These are phyloP conservation scores for Hedychridium roseum DNA, from an alignment of 2,888 invertebrate species.

Conservation along the genomic window DNA sequence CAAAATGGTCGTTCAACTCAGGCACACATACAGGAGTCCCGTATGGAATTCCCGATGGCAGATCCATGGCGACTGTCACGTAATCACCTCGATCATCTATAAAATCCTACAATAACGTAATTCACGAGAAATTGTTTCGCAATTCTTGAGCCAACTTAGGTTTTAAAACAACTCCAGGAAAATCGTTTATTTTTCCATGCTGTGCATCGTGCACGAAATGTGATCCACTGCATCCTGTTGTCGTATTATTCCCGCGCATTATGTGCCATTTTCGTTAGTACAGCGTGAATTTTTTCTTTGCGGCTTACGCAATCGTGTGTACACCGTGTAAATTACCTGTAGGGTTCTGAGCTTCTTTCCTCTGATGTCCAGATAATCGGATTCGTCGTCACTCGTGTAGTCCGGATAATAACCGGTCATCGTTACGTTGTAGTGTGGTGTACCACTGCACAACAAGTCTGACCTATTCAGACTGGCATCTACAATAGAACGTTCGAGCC, in stretches of 20 bases:
- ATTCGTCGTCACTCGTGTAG: conserved; percentile 60
- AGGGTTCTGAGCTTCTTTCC: conserved; percentile 63
- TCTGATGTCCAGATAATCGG: conserved; percentile 61
- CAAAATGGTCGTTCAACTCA: conserved; percentile 65
- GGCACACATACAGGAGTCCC: conserved; percentile 65
- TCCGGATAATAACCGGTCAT: conserved; percentile 66
- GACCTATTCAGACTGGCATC: conserved; percentile 28
- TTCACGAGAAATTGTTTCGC: background rate
- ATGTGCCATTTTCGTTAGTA: too few relatives aligned
- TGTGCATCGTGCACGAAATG: too few relatives aligned
- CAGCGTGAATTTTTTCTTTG: too few relatives aligned
- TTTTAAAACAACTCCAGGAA: background rate
- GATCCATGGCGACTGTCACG: conserved; percentile 66
- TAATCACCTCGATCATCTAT: conserved; percentile 64
- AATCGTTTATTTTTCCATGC: too few relatives aligned
- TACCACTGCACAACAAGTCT: conserved; percentile 61
- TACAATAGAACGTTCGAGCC: conserved; percentile 13
- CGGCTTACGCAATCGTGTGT: too few relatives aligned
- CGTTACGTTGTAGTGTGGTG: conserved; percentile 62
- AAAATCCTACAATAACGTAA: conserved; percentile 61
- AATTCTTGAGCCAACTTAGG: too few relatives aligned
- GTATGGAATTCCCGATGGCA: conserved; percentile 55
- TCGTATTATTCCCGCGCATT: too few relatives aligned
- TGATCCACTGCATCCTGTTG: too few relatives aligned
- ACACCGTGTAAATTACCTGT: too few relatives aligned